These are phyloP conservation scores for Pseudomyrmex pallidus DNA, from an alignment of 1,140 invertebrate genomes.

Conservation along the genomic window DNA sequence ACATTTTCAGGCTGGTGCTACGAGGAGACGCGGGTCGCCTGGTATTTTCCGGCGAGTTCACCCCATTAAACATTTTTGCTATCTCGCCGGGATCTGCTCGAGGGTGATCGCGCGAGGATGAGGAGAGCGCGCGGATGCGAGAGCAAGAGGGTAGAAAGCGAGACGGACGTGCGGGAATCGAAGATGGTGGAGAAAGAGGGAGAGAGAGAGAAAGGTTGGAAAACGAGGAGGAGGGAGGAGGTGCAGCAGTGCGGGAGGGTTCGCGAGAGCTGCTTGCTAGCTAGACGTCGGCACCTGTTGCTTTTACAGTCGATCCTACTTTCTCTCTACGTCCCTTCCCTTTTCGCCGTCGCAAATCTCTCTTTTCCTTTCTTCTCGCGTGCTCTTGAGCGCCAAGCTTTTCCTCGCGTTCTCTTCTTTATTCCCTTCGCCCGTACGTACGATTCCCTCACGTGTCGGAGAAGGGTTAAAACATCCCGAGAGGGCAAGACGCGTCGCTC, in stretches of 20 bases:
- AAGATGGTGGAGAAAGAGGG: slow-evolving; percentile 61
- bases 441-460: slow-evolving; percentile 45
- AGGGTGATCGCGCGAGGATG: slow-evolving; percentile 72
- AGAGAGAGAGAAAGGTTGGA: slow-evolving; percentile 55
- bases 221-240: slow-evolving; percentile 47
- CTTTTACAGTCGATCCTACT: slow-evolving; percentile 79
- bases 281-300: slow-evolving; percentile 83
- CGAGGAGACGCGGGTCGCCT: slow-evolving; percentile 72
- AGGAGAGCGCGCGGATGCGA: slow-evolving; percentile 43
- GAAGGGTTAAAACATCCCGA: slow-evolving; percentile 23
- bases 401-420: slow-evolving; percentile 27
- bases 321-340: slow-evolving; percentile 66
- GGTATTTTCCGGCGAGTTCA: slow-evolving; percentile 85
- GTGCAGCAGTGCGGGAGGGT: slow-evolving; percentile 18
- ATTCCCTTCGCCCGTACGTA: slow-evolving; percentile 26
- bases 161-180: slow-evolving; percentile 44
- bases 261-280: slow-evolving; percentile 76
- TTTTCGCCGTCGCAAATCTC: slow-evolving; percentile 54
- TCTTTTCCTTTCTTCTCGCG: slow-evolving; percentile 54
- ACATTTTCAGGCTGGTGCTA: slow-evolving; percentile 75
- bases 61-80: slow-evolving; percentile 85
- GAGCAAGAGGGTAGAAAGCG: slow-evolving; percentile 63
- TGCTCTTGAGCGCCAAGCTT: slow-evolving; percentile 9
- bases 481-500: slow-evolving; percentile 76
- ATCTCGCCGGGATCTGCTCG: slow-evolving; percentile 83